A percentile compares a stretch with the other conserved stretches of the same genome.
Evolutionary conservation across 1,140 invertebrate genomes (phyloP).

Genomic region (Caerostris extrusa): DNA sequence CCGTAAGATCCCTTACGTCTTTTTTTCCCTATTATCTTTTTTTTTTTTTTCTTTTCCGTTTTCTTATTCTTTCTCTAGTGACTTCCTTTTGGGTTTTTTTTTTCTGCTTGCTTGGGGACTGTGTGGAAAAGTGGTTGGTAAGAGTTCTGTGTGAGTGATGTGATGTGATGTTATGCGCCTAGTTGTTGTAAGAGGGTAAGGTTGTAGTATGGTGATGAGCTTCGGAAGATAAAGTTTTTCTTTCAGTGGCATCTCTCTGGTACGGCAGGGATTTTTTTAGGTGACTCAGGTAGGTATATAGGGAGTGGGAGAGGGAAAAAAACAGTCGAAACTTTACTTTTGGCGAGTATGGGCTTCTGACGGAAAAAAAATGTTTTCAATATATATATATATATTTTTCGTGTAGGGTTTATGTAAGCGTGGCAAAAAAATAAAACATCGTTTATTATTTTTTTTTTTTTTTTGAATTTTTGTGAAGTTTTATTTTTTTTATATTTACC

Average conservation of each 20-base stretch:
- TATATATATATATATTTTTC: neutral
- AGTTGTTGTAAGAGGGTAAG: conserved; percentile 40
- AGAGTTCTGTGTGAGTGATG: neutral
- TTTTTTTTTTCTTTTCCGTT: neutral
- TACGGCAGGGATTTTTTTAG: neutral
- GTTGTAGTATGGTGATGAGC: conserved; percentile 60
- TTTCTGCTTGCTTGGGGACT: neutral
- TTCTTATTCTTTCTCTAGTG: neutral
- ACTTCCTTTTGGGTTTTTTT: neutral
- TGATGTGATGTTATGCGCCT: conserved; percentile 15
- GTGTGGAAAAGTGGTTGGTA: neutral
- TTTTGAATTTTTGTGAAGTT: too few relatives aligned
- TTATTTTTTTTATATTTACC: too few relatives aligned
- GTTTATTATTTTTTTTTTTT: too few relatives aligned
- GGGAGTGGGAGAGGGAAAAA: neutral
- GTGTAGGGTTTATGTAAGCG: too few relatives aligned
- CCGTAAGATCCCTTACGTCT: neutral
- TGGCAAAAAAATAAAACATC: too few relatives aligned
- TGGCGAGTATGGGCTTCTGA: neutral
- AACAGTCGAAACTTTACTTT: neutral
- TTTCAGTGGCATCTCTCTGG: neutral
- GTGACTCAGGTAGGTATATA: neutral
- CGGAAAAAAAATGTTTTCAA: neutral
- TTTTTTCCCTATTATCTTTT: neutral
- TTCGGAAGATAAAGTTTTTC: neutral